Evolutionary conservation across 1,140 invertebrate species (phyloP).

Genomic region (Eurytemora carolleeae): DNA sequence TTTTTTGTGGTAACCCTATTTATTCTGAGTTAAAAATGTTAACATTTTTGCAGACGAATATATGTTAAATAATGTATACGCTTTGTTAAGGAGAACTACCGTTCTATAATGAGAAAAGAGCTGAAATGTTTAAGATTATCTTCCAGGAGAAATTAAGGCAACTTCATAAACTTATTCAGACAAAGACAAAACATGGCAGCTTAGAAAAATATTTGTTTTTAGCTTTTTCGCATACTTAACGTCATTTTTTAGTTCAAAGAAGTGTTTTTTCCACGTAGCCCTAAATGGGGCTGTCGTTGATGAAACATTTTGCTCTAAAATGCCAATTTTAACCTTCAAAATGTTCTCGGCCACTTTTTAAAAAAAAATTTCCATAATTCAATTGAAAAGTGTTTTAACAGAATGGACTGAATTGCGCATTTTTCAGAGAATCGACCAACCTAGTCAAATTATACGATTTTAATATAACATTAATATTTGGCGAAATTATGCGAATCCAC

Average conservation of each 20-base stretch:
- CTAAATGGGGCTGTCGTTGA: too few species aligned
- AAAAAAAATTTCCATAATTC: too few species aligned
- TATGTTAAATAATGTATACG: neutral
- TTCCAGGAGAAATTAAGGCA: neutral
- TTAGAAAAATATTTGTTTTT: neutral
- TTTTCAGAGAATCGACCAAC: too few species aligned
- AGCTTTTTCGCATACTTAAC: neutral
- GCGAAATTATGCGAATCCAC: too few species aligned
- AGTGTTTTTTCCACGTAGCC: too few species aligned
- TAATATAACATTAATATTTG: too few species aligned
- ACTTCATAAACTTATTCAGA: neutral
- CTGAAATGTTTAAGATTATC: neutral
- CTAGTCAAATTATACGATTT: too few species aligned
- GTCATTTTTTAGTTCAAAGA: neutral
- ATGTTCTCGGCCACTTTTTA: neutral
- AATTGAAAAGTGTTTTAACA: too few species aligned
- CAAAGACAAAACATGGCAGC: neutral
- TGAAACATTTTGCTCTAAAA: too few species aligned
- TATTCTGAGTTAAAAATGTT: neutral
- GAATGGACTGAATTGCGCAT: too few species aligned
- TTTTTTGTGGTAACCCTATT: too few species aligned
- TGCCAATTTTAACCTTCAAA: neutral
- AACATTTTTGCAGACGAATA: neutral
- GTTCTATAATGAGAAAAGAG: neutral
- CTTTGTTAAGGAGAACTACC: neutral